Percentiles rank a stretch among this genome's conserved stretches.
Conservation (phyloP, 2,113 vertebrate species). For the Ceyx cyanopectus region DNA sequence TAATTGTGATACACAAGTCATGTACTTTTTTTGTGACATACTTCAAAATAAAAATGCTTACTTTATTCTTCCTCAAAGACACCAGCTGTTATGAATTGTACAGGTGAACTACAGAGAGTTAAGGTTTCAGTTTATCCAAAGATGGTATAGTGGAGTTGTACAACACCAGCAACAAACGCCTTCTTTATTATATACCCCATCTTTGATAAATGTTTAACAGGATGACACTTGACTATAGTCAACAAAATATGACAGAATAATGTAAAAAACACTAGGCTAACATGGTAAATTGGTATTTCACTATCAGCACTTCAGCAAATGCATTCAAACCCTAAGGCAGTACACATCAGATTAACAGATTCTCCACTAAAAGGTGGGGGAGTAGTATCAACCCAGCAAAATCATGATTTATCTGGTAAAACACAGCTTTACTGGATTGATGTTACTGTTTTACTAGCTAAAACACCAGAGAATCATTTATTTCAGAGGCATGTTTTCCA, state of each 20-base stretch:
- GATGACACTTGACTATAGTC: neutral
- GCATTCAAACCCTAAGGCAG: neutral
- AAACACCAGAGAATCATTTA: conserved; percentile 80
- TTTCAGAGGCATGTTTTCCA: conserved; percentile 81
- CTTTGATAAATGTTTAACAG: neutral
- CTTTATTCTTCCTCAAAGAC: neutral
- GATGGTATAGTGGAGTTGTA: neutral
- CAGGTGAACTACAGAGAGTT: neutral
- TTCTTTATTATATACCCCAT: neutral
- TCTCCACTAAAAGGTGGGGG: neutral
- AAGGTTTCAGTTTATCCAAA: neutral
- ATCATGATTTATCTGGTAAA: conserved; percentile 54
- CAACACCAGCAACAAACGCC: neutral
- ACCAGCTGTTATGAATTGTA: neutral
- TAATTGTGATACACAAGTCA: neutral
- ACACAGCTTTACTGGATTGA: neutral
- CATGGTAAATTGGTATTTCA: neutral
- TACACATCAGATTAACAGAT: neutral
- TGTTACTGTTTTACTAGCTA: conserved; percentile 54
- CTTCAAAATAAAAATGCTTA: neutral
- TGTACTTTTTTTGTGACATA: neutral
- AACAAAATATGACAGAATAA: neutral
- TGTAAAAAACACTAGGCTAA: neutral
- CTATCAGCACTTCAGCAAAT: neutral
- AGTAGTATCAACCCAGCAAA: neutral